phyloP scores from a whole-genome alignment of 2,888 invertebrate genomes.

The Blastobasis adustella region DNA sequence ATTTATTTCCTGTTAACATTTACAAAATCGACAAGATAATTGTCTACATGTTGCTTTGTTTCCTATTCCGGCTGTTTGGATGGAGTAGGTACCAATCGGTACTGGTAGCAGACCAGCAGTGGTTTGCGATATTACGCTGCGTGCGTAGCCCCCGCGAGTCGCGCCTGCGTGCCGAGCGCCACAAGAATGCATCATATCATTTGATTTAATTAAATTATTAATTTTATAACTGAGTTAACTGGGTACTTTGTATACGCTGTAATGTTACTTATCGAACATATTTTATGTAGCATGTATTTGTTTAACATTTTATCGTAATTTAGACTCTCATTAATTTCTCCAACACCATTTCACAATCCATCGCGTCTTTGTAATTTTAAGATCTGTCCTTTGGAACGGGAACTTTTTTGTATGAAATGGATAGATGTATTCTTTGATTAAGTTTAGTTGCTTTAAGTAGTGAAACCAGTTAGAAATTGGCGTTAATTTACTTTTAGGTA shows the following conservation, averaged over 20 bases:
- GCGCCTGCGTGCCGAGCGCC: conserved; percentile 49
- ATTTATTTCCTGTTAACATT: neutral
- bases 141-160: conserved; percentile 38
- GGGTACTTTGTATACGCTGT: conserved; percentile 29
- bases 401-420: conserved; percentile 72
- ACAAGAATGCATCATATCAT: conserved; percentile 76
- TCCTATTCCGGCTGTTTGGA: neutral
- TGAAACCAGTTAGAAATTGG: too few relatives aligned
- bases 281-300: conserved; percentile 39
- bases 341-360: conserved; percentile 37
- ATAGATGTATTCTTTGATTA: conserved; percentile 20
- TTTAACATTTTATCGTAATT: conserved; percentile 24
- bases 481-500: too few relatives aligned
- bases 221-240: conserved; percentile 52
- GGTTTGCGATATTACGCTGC: conserved; percentile 24
- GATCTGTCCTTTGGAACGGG: conserved; percentile 44
- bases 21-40: neutral
- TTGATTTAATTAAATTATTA: conserved; percentile 68
- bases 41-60: neutral
- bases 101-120: neutral
- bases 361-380: conserved; percentile 23
- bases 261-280: conserved; percentile 44
- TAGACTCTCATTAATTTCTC: conserved; percentile 24
- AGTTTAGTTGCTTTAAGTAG: conserved; percentile 18
- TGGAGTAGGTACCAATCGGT: neutral